Percentiles rank a stretch among this genome's conserved stretches.
Conservation (phyloP, 2,113 vertebrate genomes). For the Circaetus cinerascens region DNA sequence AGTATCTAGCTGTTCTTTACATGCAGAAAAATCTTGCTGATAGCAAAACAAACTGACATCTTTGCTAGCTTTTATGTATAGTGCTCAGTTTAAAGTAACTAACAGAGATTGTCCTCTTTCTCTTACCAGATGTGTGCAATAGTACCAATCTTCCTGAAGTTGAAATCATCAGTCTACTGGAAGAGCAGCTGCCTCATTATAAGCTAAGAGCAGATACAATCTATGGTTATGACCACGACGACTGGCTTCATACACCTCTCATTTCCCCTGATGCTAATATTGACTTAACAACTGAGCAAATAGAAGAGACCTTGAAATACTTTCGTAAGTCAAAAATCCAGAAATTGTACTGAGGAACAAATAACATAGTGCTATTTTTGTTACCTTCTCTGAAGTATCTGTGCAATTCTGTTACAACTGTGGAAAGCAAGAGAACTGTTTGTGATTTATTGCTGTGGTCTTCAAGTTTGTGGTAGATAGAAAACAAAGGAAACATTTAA, state of each 20-base stretch:
- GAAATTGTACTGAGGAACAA: background rate
- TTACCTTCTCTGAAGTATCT: background rate
- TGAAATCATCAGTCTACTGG: constrained; percentile 97
- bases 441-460: background rate
- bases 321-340: constrained; percentile 85
- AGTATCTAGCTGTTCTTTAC: background rate
- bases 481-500: background rate
- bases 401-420: background rate
- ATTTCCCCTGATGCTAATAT: constrained; percentile 85
- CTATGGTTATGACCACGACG: constrained; percentile 97
- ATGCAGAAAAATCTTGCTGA: background rate
- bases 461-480: background rate
- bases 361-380: background rate
- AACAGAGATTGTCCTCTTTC: background rate
- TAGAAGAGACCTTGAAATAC: constrained; percentile 97
- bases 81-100: background rate
- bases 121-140: constrained; percentile 93
- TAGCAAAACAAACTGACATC: background rate
- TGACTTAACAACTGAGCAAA: constrained; percentile 93
- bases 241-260: constrained; percentile 97
- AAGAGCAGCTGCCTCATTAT: constrained; percentile 96
- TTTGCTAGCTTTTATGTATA: background rate
- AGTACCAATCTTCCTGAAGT: constrained; percentile 97
- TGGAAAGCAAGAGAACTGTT: background rate
- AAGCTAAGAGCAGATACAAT: constrained; percentile 96